Percentiles rank a stretch among this genome's conserved stretches.
Conservation (phyloP, 2,113 vertebrate species). For the Entomyzon cyanotis region DNA sequence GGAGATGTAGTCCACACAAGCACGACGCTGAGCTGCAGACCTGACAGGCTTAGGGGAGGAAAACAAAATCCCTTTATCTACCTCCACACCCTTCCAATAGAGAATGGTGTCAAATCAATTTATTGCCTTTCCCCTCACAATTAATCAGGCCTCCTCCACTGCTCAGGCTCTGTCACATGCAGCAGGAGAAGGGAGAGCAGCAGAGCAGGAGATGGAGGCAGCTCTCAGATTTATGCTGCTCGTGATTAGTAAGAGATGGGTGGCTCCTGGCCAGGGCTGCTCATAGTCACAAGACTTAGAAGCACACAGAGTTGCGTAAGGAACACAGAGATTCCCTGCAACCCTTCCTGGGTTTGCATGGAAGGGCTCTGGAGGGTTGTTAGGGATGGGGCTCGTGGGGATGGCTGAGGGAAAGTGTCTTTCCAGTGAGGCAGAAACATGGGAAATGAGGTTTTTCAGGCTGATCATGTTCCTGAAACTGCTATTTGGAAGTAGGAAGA, state of each 20-base stretch:
- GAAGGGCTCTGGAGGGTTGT: not conserved
- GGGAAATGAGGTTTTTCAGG: not conserved
- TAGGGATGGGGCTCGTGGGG: not conserved
- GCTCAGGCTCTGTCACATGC: slow-evolving; percentile 33
- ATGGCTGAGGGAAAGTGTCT: not conserved
- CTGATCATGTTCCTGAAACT: not conserved
- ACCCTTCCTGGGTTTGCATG: not conserved
- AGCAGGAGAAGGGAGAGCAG: not conserved
- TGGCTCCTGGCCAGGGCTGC: slow-evolving; percentile 57
- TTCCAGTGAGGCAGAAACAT: not conserved
- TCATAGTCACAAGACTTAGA: slow-evolving; percentile 69
- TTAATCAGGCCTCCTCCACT: not conserved
- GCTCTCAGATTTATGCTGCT: slow-evolving; percentile 40
- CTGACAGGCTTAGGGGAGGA: not conserved
- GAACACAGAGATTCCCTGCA: slow-evolving; percentile 7
- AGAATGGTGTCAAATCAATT: slow-evolving; percentile 40
- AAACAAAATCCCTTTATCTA: slow-evolving; percentile 24
- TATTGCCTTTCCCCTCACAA: slow-evolving; percentile 22
- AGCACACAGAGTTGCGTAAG: slow-evolving; percentile 50
- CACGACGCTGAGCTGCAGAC: not conserved
- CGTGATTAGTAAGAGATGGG: slow-evolving; percentile 37
- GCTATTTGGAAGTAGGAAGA: not conserved
- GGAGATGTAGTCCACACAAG: not conserved
- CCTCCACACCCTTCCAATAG: not conserved
- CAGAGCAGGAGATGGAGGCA: not conserved